These are phyloP conservation scores for Sarcophaga subvicina DNA, from an alignment of 2,888 invertebrate genomes.

Conservation along the genomic window DNA sequence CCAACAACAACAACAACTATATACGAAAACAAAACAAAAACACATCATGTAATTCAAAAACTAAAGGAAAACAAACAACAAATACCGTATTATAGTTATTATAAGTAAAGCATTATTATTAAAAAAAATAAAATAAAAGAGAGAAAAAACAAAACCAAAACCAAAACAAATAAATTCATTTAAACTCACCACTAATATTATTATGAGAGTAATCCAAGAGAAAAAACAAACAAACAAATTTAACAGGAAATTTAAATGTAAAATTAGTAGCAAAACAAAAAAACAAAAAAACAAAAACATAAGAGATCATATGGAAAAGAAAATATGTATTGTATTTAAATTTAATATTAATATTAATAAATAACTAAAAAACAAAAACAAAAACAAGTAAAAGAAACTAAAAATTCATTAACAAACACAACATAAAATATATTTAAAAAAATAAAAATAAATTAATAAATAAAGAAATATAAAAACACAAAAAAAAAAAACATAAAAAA, in stretches of 20 bases:
- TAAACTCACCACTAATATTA: constrained; percentile 72
- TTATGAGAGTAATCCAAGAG: constrained; percentile 33
- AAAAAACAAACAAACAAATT: constrained; percentile 40
- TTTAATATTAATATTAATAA: constrained; percentile 64
- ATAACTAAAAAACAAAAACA: constrained; percentile 1
- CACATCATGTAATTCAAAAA: constrained; percentile 67
- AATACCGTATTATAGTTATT: not conserved
- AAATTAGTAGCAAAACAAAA: constrained; percentile 58
- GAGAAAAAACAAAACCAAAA: constrained; percentile 65
- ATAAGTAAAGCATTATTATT: constrained; percentile 19
- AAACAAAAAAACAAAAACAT: constrained; percentile 61
- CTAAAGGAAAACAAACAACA: constrained; percentile 41
- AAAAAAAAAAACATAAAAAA: constrained; percentile 25
- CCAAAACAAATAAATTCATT: constrained; percentile 55
- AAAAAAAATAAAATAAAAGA: constrained; percentile 63
- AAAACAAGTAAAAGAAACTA: constrained; percentile 6
- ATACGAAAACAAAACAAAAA: not conserved
- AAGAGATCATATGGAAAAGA: constrained; percentile 33
- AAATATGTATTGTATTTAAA: constrained; percentile 70
- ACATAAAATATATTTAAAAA: constrained; percentile 44
- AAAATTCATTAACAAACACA: not conserved
- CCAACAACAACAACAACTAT: too few species aligned
- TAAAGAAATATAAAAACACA: constrained; percentile 53
- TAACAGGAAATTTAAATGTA: constrained; percentile 44
- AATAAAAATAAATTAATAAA: constrained; percentile 40